These are phyloP conservation scores for Melanotaenia parkinsoni DNA, from an alignment of 2,797 vertebrate genomes.

Conservation along the genomic window DNA sequence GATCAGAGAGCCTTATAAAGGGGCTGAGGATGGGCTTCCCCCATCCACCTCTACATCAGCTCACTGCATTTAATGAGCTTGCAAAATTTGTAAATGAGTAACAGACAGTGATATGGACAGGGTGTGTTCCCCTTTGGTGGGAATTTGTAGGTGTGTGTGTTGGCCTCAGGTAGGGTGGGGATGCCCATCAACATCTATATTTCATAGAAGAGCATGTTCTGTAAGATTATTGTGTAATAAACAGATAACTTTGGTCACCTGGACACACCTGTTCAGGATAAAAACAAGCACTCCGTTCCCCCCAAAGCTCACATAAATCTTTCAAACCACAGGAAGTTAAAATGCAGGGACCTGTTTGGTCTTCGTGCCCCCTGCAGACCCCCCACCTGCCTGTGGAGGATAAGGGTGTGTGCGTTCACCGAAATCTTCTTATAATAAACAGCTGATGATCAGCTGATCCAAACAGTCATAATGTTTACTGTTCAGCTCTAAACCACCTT, in stretches of 20 bases:
- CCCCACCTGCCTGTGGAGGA: not conserved
- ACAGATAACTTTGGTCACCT: constrained; percentile 43
- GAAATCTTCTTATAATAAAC: no score
- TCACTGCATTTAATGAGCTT: constrained; percentile 34
- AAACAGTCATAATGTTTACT: not conserved
- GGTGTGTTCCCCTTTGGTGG: constrained; percentile 58
- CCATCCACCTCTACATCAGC: constrained; percentile 4
- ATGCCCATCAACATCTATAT: constrained; percentile 37
- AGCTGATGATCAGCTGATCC: no score
- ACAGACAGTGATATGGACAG: constrained; percentile 65
- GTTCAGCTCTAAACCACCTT: not conserved
- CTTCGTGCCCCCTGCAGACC: not conserved
- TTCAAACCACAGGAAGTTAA: no score
- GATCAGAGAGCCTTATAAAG: constrained; percentile 61
- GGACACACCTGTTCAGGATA: constrained; percentile 13
- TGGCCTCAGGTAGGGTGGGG: constrained; percentile 58
- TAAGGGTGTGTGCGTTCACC: not conserved
- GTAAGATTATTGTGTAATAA: constrained; percentile 44
- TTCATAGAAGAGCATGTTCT: constrained; percentile 22
- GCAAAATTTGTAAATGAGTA: constrained; percentile 79
- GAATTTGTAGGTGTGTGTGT: constrained; percentile 9
- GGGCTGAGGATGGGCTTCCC: no score
- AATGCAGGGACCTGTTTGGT: not conserved
- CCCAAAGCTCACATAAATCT: not conserved
- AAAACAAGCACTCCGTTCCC: not conserved